phyloP scores from a whole-genome alignment of 1,140 invertebrate species.

The Dolichoris vasculosae region DNA sequence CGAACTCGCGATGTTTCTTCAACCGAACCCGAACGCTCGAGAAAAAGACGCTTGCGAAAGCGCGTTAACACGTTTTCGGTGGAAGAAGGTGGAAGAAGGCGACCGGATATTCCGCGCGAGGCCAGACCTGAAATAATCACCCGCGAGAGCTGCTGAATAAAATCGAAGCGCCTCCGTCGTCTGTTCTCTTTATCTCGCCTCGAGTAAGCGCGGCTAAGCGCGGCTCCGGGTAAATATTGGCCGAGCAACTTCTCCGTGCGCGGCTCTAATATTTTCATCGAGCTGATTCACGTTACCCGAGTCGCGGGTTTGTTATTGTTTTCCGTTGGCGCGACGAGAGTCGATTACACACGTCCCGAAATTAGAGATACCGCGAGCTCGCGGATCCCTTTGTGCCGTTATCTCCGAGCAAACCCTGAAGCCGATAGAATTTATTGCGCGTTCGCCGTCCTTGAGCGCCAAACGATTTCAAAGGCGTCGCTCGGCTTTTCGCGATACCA shows the following conservation, averaged over 20 bases:
- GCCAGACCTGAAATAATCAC: constrained; percentile 57
- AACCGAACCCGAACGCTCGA: not conserved
- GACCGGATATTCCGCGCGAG: constrained; percentile 53
- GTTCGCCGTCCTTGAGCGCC: not conserved
- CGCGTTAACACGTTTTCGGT: no score
- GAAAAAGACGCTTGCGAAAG: constrained; percentile 37
- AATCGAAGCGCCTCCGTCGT: not conserved
- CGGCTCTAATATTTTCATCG: constrained; percentile 42
- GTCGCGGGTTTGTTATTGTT: constrained; percentile 6
- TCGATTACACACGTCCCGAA: constrained; percentile 29
- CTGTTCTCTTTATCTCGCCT: not conserved
- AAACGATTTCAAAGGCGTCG: no score
- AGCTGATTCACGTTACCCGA: constrained; percentile 7
- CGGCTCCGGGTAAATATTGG: constrained; percentile 29
- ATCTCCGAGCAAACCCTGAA: not conserved
- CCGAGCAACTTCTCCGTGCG: not conserved
- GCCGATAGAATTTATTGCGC: not conserved
- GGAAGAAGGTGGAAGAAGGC: no score
- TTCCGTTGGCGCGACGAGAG: not conserved
- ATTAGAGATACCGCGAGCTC: not conserved
- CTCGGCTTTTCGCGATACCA: no score
- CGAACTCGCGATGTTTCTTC: not conserved
- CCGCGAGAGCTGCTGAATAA: not conserved
- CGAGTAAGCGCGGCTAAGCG: not conserved
- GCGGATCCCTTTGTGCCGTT: not conserved